Evolutionary conservation across 2,888 invertebrate genomes (phyloP).

Genomic region (Cheilosia impressa): DNA sequence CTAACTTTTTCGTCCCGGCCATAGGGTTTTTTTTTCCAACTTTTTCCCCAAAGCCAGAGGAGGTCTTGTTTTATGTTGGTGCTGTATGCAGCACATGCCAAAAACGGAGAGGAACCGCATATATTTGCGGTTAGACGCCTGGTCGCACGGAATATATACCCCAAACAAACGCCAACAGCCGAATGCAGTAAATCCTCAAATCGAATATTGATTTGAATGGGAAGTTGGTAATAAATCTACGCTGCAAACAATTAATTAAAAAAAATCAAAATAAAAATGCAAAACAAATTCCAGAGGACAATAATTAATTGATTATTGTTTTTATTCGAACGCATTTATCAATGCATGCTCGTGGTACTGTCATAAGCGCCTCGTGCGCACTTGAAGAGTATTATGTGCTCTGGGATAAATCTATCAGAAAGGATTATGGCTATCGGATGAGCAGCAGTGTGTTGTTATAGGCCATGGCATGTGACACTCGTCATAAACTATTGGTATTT

Average conservation of each 20-base stretch:
- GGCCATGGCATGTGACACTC: conserved; percentile 59
- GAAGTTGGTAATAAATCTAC: conserved; percentile 66
- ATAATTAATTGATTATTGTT: conserved; percentile 72
- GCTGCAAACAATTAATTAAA: conserved; percentile 58
- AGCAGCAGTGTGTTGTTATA: conserved; percentile 14
- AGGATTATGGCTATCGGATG: conserved; percentile 38
- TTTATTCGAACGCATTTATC: conserved; percentile 59
- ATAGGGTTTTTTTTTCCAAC: conserved; percentile 11
- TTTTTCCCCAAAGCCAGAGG: neutral
- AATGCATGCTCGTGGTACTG: conserved; percentile 28
- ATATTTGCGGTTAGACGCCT: conserved; percentile 65
- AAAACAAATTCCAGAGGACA: conserved; percentile 31
- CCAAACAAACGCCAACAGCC: conserved; percentile 27
- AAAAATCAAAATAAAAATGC: conserved; percentile 1
- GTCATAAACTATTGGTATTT: conserved; percentile 5
- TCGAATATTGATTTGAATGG: conserved; percentile 72
- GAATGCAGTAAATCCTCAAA: conserved; percentile 64
- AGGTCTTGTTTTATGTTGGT: conserved; percentile 15
- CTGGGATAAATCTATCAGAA: conserved; percentile 59
- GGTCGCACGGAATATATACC: neutral
- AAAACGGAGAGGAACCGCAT: conserved; percentile 49
- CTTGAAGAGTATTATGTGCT: conserved; percentile 23
- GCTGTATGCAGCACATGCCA: conserved; percentile 54
- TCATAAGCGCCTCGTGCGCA: conserved; percentile 50
- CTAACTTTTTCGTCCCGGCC: conserved; percentile 27